A percentile compares a stretch with the other conserved stretches of the same genome.
These are phyloP conservation scores for Ptilodon capucinus DNA, from an alignment of 2,888 invertebrate genomes.

Conservation along the genomic window DNA sequence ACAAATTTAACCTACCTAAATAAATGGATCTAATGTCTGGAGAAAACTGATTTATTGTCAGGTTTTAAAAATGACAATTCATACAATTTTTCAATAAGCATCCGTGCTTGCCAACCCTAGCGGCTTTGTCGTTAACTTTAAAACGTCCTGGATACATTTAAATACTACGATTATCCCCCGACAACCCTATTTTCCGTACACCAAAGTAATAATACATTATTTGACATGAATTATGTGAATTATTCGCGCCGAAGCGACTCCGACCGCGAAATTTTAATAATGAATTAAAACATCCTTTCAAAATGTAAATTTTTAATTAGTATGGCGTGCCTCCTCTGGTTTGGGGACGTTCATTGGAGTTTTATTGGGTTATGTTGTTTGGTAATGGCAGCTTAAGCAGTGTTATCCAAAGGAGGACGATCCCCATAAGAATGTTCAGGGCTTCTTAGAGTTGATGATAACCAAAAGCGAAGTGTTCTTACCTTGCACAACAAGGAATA, in stretches of 20 bases:
- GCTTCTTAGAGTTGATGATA: too few relatives aligned
- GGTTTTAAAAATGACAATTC: too few relatives aligned
- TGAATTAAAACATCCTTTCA: slow-evolving; percentile 76
- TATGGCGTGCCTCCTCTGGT: slow-evolving; percentile 40
- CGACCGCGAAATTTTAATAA: slow-evolving; percentile 77
- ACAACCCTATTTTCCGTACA: slow-evolving; percentile 21
- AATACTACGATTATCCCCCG: background rate
- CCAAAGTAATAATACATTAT: slow-evolving; percentile 52
- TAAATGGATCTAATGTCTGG: too few relatives aligned
- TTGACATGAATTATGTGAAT: slow-evolving; percentile 64
- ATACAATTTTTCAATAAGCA: too few relatives aligned
- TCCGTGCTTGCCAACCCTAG: too few relatives aligned
- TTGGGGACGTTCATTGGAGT: slow-evolving; percentile 18
- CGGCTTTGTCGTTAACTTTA: background rate
- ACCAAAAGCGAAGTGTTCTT: too few relatives aligned
- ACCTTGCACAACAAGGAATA: too few relatives aligned
- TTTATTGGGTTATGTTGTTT: slow-evolving; percentile 28
- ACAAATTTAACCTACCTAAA: too few relatives aligned
- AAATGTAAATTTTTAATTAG: slow-evolving; percentile 80
- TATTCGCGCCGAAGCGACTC: slow-evolving; percentile 63
- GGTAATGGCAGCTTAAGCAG: slow-evolving; percentile 4
- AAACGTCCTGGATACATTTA: background rate
- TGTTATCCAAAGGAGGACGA: too few relatives aligned
- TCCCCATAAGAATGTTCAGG: too few relatives aligned
- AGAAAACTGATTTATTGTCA: too few relatives aligned